These are phyloP conservation scores for Albula glossodonta DNA, from an alignment of 2,113 vertebrate genomes.

Conservation along the genomic window DNA sequence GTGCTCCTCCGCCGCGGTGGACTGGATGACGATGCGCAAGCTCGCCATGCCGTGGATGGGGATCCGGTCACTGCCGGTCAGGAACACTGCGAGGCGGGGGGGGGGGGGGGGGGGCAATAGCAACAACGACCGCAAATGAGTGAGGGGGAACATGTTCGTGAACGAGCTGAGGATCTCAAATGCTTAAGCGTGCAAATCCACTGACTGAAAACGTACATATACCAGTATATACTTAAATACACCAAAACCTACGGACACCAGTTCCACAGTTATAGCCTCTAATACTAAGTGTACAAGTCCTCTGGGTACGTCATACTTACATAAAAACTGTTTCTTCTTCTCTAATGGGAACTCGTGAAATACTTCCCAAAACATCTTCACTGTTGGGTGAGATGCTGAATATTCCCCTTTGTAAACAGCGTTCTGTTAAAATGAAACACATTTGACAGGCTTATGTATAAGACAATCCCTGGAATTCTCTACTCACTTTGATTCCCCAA, in stretches of 20 bases:
- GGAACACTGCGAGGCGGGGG: conserved; percentile 77
- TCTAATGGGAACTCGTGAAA: conserved; percentile 94
- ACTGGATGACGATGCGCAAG: conserved; percentile 89
- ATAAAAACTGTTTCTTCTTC: conserved; percentile 95
- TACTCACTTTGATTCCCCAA: too few species aligned
- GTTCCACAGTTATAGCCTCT: neutral
- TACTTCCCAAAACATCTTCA: conserved; percentile 91
- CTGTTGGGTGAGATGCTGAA: conserved; percentile 45
- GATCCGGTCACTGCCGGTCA: conserved; percentile 96
- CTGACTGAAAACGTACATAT: too few species aligned
- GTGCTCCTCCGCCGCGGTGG: conserved; percentile 82
- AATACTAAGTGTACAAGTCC: neutral
- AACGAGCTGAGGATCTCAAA: too few species aligned
- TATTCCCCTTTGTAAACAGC: conserved; percentile 92
- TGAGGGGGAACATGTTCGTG: too few species aligned
- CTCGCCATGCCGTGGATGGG: conserved; percentile 97
- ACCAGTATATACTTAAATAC: neutral
- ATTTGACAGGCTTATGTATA: neutral
- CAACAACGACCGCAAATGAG: too few species aligned
- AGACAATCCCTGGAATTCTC: neutral
- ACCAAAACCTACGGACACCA: neutral
- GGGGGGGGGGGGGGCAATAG: too few species aligned
- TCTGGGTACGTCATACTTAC: neutral
- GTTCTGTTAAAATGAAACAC: conserved; percentile 66
- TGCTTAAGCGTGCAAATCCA: too few species aligned